Base-by-base conservation (phyloP, 2,797 vertebrate genomes). In the Enteromius fasciolatus region DNA sequence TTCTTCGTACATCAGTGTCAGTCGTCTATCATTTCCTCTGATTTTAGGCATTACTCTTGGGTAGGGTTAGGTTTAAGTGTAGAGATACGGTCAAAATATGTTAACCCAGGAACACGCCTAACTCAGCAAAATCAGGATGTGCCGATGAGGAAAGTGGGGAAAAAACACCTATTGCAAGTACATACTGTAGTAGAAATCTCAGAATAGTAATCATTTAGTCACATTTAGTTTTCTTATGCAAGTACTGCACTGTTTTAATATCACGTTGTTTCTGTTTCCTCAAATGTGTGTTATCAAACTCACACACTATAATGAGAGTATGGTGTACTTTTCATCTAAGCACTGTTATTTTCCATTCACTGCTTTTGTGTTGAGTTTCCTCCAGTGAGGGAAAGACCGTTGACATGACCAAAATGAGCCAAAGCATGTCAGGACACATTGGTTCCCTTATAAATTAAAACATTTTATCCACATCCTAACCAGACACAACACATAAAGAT, bases 281-380 rank as follows among this genome's bases (percentile, higher is more conserved):
- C 87, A 36, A 36, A 36, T 36, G 36, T 6, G 76, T 81, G 78
- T 85, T 61, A 33, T 80, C 28, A 80, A 88, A 85, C 86, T 86
- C 84, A 64, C 82, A 72, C 83, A 87, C 85, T 88, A 90, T 88
- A 90, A 84, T 87, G 72, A 84, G 72, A 80, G 80, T 87, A 86
- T 86, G 80, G 87, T 90, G 90, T 89, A 91, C 89, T 86, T 91
- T 90, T 91, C 77, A 79, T 90, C 72, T 67, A 77, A 86, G 52
- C 89, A 89, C 90, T 76, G 12, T 80, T 85, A 92, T 92, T 92
- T 91, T 90, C 90, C 87, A 89, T 91, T 92, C 88, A 88, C 88
- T 86, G 89, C 86, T 89, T 92, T 83, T 86, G 89, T 89, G 91
- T 89, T 87, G 84, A 87, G 83, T 86, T 88, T 72, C 80, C 67